These are phyloP conservation scores for Okapia johnstoni DNA, from an alignment of 2,113 vertebrate species.

Conservation along the genomic window DNA sequence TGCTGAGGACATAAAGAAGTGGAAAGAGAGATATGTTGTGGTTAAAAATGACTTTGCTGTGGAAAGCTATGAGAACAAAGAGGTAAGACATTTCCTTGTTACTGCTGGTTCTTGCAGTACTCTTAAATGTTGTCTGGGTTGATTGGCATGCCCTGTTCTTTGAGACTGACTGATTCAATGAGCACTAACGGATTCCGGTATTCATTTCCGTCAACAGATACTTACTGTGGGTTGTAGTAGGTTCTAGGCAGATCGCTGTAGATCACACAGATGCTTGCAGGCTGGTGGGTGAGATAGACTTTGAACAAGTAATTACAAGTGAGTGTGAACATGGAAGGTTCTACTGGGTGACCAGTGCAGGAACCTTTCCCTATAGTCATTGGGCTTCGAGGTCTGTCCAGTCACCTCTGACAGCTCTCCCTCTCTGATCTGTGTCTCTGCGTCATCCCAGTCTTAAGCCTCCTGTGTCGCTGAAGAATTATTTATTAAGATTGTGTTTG, in stretches of 20 bases:
- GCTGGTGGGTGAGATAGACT: neutral
- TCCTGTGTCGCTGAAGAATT: neutral
- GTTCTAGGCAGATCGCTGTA: neutral
- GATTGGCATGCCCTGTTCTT: neutral
- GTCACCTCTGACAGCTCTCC: neutral
- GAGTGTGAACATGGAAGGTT: neutral
- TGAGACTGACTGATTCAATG: neutral
- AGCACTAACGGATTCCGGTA: neutral
- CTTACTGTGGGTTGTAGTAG: neutral
- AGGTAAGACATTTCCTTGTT: slow-evolving; percentile 78
- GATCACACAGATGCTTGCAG: neutral
- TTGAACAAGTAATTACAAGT: neutral
- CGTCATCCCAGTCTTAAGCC: neutral
- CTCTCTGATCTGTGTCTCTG: neutral
- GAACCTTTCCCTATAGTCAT: neutral
- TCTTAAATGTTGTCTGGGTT: neutral
- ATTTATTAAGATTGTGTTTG: neutral
- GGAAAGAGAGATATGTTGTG: slow-evolving; percentile 89
- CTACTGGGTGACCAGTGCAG: neutral
- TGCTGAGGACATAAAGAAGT: slow-evolving; percentile 89
- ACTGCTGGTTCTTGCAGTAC: neutral
- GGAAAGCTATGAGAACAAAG: slow-evolving; percentile 89
- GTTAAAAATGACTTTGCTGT: slow-evolving; percentile 88
- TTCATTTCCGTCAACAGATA: neutral
- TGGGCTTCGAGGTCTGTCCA: neutral